Base-by-base conservation (phyloP, 2,113 vertebrate species). In the Nothobranchius kuhntae region DNA sequence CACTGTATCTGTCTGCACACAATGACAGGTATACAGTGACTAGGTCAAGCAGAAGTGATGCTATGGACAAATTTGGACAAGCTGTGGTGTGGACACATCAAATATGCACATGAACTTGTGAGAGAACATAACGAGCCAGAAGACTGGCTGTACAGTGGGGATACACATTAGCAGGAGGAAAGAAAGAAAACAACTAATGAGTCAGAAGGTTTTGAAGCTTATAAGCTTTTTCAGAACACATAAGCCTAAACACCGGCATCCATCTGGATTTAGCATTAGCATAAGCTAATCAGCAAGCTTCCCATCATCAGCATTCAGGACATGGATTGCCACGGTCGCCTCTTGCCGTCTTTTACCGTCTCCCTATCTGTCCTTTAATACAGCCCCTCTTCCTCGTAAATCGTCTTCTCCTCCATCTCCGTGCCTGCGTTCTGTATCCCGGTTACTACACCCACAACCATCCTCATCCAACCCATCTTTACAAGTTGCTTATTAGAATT, bases 1-100 rank as follows among this genome's bases (percentile, higher is more conserved):
- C 65, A 68, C 38, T 73, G 77, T 75, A 60, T 54, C 15, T 1
- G 45, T 57, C 61, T 77, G 70, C 65, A 58, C 64, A 56, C 58
- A 68, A 60, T 73, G 75, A 78, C 59, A 57, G 51, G 61, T 64
- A 52, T 69, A 65, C 26, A 57, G 26, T 0, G 3, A 3, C 38
- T 12, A 35, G 54, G 47, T 38, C 10, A 2, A 24, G 35, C 54
- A 53, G 11, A 53, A 48, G 21, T 38, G 14, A 3, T 4, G 40
- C 44, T 13, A 17, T 51, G 53, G 51, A 57, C 58, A 63, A 30
- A 70, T 15, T 8, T 44, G 30, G 42, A 54, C 51, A 56, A 55
- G 36, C 42, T 59, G 45, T 13, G 42, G 46, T 70, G 62, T 46
- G n/a, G 13, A 45, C 12, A 14, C 24, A 57, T 26, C 36, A 12